Evolutionary conservation across 23 tunicate species (phyloP), one percentile per base, ranked within the genome.

Genomic region (Styela plicata): DNA sequence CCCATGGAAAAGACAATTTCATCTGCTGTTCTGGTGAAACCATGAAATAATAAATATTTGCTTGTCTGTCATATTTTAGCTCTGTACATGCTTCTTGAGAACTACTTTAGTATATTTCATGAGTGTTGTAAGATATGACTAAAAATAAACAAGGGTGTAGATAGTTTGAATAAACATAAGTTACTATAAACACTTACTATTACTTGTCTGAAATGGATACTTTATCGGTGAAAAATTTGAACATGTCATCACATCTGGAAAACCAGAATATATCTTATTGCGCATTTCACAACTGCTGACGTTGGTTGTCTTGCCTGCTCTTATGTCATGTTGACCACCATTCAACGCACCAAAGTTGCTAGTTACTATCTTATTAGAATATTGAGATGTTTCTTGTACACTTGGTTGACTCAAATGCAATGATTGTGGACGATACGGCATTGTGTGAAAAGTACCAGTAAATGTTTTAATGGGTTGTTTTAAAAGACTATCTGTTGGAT

Each of bases 381-480:
- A 5, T 44, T 44, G 57, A n/a, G n/a, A n/a, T 44, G 13, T 44
- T 44, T 44, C 57, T 13, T 44, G 57, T 5, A 44, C 13, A 44
- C 57, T 44, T 5, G 57, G 57, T 13, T 44, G 57, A 13, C 57
- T 44, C 13, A 44, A 44, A 44, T 71, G 77, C 17, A 28, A 34
- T 36, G 77, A 32, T 19, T 22, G 24, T 31, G 77, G 24, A 2
- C 36, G 35, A 26, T 53, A 76, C n/a, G 81, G 81, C 64, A 53
- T 57, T 16, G 81, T 44, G 21, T 44, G 81, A 26, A 76, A 76
- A 20, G 81, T 33, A 0, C 81, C 81, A 23, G 66, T 44, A 76
- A 76, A 76, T 24, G 81, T 33, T 24, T 76, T 76, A 23, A 53
- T 25, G 24, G 81, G 66, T 52, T 52, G 81, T 44, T 53, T 52